These are phyloP conservation scores for Dinomys branickii DNA, from an alignment of 2,113 vertebrate species.

Conservation along the genomic window DNA sequence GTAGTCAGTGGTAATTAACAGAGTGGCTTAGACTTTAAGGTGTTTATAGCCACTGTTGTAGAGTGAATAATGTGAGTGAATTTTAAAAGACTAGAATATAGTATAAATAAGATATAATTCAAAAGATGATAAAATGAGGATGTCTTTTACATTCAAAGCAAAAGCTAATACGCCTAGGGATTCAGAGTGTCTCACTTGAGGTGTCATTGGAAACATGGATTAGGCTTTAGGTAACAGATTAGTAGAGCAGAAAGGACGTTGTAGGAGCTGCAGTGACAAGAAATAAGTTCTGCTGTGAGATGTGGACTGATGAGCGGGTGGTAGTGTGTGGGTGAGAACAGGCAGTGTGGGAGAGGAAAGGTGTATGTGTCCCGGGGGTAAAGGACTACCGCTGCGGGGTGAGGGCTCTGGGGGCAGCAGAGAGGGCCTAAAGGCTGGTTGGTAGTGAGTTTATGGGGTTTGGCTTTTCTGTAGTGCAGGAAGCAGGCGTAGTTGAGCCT, in stretches of 20 bases:
- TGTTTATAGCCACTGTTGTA: not conserved
- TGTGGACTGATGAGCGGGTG: not conserved
- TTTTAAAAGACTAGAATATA: not conserved
- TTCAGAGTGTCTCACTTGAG: not conserved
- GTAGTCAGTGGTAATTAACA: not conserved
- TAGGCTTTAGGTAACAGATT: not conserved
- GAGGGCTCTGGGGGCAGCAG: not conserved
- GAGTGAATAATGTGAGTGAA: not conserved
- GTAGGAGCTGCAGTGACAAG: not conserved
- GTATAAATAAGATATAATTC: conserved; percentile 47
- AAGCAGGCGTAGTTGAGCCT: not conserved
- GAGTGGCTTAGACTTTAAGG: not conserved
- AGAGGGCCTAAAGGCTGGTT: not conserved
- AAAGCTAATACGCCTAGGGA: conserved; percentile 30
- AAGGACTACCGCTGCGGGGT: not conserved
- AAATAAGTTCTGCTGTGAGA: not conserved
- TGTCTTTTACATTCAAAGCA: not conserved
- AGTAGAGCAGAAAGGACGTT: not conserved
- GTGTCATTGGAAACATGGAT: not conserved
- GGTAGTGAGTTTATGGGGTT: not conserved
- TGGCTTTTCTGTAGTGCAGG: not conserved
- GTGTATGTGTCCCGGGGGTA: not conserved
- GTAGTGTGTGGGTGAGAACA: not conserved
- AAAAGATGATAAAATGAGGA: not conserved
- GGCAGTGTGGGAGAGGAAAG: not conserved